Evolutionary conservation across 2,113 vertebrate species (phyloP).

Genomic region (Alethe diademata): DNA sequence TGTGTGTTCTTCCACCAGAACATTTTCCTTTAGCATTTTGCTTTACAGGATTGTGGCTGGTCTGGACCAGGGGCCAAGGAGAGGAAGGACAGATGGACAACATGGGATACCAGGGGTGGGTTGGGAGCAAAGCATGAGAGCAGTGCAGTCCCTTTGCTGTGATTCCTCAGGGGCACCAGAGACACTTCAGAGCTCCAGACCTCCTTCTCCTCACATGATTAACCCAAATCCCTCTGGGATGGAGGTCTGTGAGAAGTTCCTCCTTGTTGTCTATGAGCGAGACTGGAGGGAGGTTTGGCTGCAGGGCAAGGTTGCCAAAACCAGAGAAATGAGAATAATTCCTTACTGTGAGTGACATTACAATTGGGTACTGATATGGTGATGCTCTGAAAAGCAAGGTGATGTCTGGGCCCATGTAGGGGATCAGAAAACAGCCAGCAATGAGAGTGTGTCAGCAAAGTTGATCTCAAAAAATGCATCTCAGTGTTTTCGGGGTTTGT

Average conservation of each 20-base stretch:
- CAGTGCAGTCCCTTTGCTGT: background rate
- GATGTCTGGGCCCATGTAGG: background rate
- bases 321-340: background rate
- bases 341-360: background rate
- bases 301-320: background rate
- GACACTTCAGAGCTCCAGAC: background rate
- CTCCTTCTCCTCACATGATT: background rate
- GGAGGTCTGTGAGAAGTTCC: background rate
- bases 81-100: background rate
- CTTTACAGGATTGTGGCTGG: fast-evolving
- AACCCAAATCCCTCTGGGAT: background rate
- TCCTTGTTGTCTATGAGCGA: background rate
- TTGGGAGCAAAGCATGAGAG: background rate
- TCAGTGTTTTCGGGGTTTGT: fast-evolving
- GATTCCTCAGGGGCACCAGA: background rate
- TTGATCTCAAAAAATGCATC: background rate
- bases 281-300: background rate
- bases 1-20: background rate
- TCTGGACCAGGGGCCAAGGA: background rate
- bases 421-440: background rate
- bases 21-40: background rate
- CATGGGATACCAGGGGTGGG: fast-evolving
- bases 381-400: background rate
- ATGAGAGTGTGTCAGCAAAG: background rate
- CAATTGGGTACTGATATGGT: no score